These are phyloP conservation scores for Oasisia sp. DNA, from an alignment of 2,888 invertebrate genomes.

Conservation along the genomic window DNA sequence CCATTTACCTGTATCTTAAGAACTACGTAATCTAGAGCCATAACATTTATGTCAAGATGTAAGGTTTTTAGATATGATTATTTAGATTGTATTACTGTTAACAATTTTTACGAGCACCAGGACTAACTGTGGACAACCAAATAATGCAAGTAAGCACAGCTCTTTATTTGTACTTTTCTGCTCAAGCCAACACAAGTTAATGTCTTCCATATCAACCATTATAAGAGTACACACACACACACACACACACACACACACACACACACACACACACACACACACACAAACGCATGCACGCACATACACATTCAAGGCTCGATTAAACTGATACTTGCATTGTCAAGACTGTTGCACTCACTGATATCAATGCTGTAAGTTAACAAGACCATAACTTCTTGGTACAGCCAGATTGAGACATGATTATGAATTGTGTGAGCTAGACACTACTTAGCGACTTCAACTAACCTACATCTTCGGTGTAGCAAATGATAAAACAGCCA, in stretches of 20 bases:
- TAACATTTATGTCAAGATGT: no score
- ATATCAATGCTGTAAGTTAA: not conserved
- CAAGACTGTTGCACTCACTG: not conserved
- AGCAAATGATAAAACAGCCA: not conserved
- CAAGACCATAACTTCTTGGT: not conserved
- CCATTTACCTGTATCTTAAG: no score
- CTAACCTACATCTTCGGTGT: not conserved
- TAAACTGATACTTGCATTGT: not conserved
- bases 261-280: not conserved
- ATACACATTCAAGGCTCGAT: not conserved
- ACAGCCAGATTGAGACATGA: not conserved
- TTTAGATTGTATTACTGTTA: no score
- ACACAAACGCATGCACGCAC: not conserved
- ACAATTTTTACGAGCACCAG: no score
- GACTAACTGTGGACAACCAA: not conserved
- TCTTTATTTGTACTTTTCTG: conserved; percentile 10
- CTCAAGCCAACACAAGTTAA: not conserved
- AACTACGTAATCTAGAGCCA: no score
- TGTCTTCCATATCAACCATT: not conserved
- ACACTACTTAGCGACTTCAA: not conserved
- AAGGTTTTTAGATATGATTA: no score
- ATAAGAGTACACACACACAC: not conserved
- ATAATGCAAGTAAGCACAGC: not conserved
- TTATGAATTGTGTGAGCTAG: not conserved
- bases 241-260: not conserved